A percentile compares a stretch with the other conserved stretches of the same genome.
Evolutionary conservation across 2,797 vertebrate genomes (phyloP).

Genomic region (Cetoscarus ocellatus): DNA sequence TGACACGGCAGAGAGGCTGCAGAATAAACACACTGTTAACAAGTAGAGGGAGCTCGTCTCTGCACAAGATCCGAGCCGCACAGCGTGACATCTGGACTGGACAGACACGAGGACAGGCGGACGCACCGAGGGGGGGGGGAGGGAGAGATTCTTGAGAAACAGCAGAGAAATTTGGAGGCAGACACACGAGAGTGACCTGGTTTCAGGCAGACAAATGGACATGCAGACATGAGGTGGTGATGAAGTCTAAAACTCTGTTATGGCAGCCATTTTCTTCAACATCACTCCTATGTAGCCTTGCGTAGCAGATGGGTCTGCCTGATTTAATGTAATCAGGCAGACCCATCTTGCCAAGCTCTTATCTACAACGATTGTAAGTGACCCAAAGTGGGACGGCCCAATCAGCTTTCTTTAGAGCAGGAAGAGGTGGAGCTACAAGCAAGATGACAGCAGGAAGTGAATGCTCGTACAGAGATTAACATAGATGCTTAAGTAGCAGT

Average conservation of each 20-base stretch:
- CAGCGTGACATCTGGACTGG: conserved; percentile 40
- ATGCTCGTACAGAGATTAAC: no score
- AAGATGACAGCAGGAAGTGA: no score
- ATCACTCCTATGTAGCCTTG: background rate
- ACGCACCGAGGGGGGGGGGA: background rate
- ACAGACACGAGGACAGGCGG: conserved; percentile 11
- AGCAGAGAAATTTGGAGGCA: conserved; percentile 7
- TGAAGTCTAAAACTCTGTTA: background rate
- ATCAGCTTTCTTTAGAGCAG: no score
- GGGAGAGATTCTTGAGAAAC: background rate
- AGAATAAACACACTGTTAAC: conserved; percentile 67
- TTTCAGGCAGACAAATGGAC: background rate
- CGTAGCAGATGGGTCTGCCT: no score
- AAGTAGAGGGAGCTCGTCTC: conserved; percentile 55
- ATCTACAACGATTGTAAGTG: no score
- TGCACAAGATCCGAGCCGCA: conserved; percentile 28
- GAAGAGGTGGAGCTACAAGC: no score
- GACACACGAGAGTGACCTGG: background rate
- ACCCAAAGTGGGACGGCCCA: no score
- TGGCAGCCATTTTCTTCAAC: background rate
- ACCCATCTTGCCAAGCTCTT: no score
- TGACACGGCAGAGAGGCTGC: conserved; percentile 57
- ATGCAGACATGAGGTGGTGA: background rate
- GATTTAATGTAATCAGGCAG: no score
- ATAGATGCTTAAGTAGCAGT: no score